phyloP scores from a whole-genome alignment of 2,113 vertebrate genomes.

The Glaucomys volans region DNA sequence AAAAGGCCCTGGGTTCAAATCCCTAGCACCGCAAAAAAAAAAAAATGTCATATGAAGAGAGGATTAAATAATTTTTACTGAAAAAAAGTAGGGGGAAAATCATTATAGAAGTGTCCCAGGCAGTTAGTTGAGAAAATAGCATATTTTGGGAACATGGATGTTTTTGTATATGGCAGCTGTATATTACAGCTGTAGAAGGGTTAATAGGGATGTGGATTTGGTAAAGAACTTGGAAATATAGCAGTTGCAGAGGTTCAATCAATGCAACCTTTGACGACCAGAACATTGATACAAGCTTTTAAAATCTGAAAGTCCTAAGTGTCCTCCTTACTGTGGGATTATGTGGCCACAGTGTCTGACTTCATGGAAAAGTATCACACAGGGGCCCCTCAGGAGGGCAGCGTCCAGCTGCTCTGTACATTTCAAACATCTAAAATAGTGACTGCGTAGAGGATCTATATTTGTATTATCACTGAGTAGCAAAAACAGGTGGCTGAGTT shows the following conservation, averaged over 20 bases:
- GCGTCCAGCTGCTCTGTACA: constrained; percentile 56
- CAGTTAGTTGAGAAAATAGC: constrained; percentile 33
- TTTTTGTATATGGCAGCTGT: constrained; percentile 9
- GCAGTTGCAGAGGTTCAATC: background rate
- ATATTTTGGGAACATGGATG: constrained; percentile 5
- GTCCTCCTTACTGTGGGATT: background rate
- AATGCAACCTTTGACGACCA: constrained; percentile 18
- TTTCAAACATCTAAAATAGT: constrained; percentile 66
- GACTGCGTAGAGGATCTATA: constrained; percentile 37
- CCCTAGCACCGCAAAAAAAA: too few species aligned
- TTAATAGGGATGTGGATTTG: background rate
- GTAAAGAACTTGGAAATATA: constrained; percentile 7
- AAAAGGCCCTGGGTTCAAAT: too few species aligned
- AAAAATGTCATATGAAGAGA: constrained; percentile 41
- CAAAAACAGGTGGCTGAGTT: constrained; percentile 68
- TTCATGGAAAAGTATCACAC: constrained; percentile 41
- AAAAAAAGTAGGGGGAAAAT: constrained; percentile 29
- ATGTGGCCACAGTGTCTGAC: constrained; percentile 28
- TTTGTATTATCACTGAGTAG: constrained; percentile 64
- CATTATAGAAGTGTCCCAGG: background rate
- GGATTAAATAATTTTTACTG: constrained; percentile 12
- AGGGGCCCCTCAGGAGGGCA: background rate
- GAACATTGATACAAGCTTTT: constrained; percentile 41
- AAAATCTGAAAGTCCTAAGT: constrained; percentile 33
- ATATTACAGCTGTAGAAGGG: background rate